These are phyloP conservation scores for Sebastes matsubarae DNA, from an alignment of 2,797 vertebrate species.

Conservation along the genomic window DNA sequence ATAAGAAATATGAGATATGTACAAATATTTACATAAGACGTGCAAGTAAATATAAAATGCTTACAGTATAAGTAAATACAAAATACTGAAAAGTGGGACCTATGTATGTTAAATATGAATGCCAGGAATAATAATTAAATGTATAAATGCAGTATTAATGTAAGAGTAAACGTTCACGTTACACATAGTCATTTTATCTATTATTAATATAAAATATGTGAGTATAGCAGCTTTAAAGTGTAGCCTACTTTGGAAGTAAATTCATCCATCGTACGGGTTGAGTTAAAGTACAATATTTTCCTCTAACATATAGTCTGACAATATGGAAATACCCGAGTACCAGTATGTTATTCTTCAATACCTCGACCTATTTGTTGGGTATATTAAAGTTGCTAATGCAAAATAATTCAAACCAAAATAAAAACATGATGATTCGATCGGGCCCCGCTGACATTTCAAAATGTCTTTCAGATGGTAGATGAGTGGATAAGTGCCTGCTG, in stretches of 20 bases:
- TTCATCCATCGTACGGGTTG: fast-evolving
- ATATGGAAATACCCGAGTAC: neutral
- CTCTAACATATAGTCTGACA: too few relatives aligned
- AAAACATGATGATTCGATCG: neutral
- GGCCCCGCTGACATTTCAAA: neutral
- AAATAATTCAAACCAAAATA: neutral
- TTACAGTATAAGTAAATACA: too few relatives aligned
- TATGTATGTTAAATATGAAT: too few relatives aligned
- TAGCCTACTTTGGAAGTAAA: too few relatives aligned
- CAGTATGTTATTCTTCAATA: neutral
- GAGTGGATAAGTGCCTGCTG: neutral
- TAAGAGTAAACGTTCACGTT: fast-evolving
- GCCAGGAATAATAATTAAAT: too few relatives aligned
- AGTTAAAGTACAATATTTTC: too few relatives aligned
- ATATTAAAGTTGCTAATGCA: neutral
- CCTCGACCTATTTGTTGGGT: fast-evolving
- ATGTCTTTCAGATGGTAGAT: neutral
- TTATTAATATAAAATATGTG: too few relatives aligned
- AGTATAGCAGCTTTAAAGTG: too few relatives aligned
- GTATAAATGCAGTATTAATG: too few relatives aligned
- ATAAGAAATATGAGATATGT: too few relatives aligned
- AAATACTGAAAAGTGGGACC: too few relatives aligned
- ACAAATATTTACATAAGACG: fast-evolving
- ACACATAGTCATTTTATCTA: fast-evolving
- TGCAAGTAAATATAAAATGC: too few relatives aligned